Conservation (phyloP, 1,140 invertebrate genomes). For the Fragariocoptes setiger region DNA sequence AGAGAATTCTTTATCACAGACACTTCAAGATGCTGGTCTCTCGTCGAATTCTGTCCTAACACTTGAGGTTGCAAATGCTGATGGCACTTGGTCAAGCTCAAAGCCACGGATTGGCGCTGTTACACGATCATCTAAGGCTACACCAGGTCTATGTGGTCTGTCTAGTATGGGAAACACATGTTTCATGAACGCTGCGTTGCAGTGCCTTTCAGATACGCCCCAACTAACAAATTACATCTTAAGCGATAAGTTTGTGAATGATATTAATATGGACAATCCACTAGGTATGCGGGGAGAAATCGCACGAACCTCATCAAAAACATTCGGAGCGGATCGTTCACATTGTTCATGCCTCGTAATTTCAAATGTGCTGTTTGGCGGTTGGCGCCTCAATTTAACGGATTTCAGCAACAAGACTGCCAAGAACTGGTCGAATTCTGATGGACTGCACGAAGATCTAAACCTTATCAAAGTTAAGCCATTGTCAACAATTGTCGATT, state of each 20-base stretch:
- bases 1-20: too few species aligned
- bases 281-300: conserved; percentile 29
- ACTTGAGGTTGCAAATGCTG: conserved; percentile 20
- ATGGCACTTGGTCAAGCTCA: conserved; percentile 21
- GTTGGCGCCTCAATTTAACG: conserved; percentile 27
- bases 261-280: conserved; percentile 28
- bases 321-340: conserved; percentile 25
- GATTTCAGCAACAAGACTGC: conserved; percentile 26
- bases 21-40: too few species aligned
- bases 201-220: conserved; percentile 22
- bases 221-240: conserved; percentile 23
- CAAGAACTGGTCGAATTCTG: conserved; percentile 29
- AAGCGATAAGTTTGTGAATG: conserved; percentile 19
- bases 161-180: conserved; percentile 30
- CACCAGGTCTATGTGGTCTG: conserved; percentile 23
- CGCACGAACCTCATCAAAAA: conserved; percentile 23
- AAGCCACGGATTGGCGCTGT: conserved; percentile 6
- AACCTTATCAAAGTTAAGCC: conserved; percentile 29
- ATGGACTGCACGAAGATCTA: conserved; percentile 30
- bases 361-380: conserved; percentile 27
- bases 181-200: conserved; percentile 27
- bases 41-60: too few species aligned
- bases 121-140: conserved; percentile 6
- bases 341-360: conserved; percentile 21
- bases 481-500: too few species aligned